Conservation (phyloP, 1,140 invertebrate genomes). For the Dysdera silvatica region DNA sequence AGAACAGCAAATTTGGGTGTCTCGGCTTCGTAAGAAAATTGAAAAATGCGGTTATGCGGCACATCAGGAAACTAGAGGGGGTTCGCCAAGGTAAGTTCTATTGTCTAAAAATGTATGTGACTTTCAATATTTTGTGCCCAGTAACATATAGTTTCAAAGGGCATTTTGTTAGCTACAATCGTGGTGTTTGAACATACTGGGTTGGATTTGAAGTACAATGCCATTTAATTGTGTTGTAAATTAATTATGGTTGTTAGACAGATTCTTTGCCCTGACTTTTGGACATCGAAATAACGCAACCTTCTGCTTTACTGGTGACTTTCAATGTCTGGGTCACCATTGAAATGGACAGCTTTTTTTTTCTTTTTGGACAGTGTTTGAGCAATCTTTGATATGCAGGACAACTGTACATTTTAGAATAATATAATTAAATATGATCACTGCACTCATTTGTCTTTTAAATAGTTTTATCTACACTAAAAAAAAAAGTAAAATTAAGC, state of each 20-base stretch:
- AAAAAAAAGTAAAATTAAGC: too few relatives aligned
- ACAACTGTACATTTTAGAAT: too few relatives aligned
- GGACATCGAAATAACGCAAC: too few relatives aligned
- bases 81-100: slow-evolving; percentile 23
- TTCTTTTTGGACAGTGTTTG: background rate
- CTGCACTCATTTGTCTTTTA: too few relatives aligned
- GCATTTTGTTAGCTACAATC: background rate
- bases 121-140: background rate
- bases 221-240: background rate
- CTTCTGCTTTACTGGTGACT: too few relatives aligned
- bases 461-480: too few relatives aligned
- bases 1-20: slow-evolving; percentile 88
- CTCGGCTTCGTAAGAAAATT: slow-evolving; percentile 79
- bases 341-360: background rate
- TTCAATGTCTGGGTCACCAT: too few relatives aligned
- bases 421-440: too few relatives aligned
- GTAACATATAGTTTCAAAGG: background rate
- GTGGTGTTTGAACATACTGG: background rate
- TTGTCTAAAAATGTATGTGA: background rate
- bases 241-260: background rate
- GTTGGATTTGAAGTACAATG: background rate
- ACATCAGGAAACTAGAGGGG: slow-evolving; percentile 29
- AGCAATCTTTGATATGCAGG: too few relatives aligned
- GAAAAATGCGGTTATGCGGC: slow-evolving; percentile 89
- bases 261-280: background rate